Conservation (phyloP, 2,113 vertebrate species). For the Semnopithecus entellus region DNA sequence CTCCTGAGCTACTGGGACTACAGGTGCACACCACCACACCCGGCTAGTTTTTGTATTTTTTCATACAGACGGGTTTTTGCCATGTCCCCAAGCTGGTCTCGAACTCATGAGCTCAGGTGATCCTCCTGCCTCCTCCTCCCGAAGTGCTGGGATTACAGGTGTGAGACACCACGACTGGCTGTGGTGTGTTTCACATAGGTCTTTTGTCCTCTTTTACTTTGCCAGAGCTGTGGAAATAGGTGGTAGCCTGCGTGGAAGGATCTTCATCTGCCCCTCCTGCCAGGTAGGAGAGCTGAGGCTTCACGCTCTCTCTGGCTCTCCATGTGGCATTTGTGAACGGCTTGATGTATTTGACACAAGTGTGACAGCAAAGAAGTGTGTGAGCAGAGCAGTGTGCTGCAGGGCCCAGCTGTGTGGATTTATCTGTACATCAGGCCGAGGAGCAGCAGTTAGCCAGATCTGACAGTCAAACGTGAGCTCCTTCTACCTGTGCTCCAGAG, state of each 20-base stretch:
- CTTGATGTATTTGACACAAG: constrained; percentile 93
- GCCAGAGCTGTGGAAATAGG: not conserved
- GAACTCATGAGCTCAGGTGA: too few relatives aligned
- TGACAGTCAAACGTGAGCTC: constrained; percentile 77
- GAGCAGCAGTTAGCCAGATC: constrained; percentile 80
- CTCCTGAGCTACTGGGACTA: too few relatives aligned
- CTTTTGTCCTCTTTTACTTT: not conserved
- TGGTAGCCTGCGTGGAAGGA: not conserved
- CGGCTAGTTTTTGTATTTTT: too few relatives aligned
- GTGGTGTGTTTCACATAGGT: not conserved
- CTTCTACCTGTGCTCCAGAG: constrained; percentile 75
- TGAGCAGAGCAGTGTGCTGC: constrained; percentile 83
- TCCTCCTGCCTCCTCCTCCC: too few relatives aligned
- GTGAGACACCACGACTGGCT: not conserved
- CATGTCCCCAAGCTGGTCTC: too few relatives aligned
- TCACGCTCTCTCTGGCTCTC: constrained; percentile 72
- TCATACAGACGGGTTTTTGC: too few relatives aligned
- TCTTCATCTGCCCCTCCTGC: constrained; percentile 56
- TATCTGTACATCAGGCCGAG: constrained; percentile 81
- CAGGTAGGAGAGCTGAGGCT: constrained; percentile 81
- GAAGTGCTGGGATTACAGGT: too few relatives aligned
- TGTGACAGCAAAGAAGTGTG: constrained; percentile 88
- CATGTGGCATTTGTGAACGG: constrained; percentile 89
- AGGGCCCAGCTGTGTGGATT: constrained; percentile 86
- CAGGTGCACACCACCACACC: too few relatives aligned